These are phyloP conservation scores for Echinarachnius parma DNA, from an alignment of 53 echinoderm and acorn worm species.

Conservation along the genomic window DNA sequence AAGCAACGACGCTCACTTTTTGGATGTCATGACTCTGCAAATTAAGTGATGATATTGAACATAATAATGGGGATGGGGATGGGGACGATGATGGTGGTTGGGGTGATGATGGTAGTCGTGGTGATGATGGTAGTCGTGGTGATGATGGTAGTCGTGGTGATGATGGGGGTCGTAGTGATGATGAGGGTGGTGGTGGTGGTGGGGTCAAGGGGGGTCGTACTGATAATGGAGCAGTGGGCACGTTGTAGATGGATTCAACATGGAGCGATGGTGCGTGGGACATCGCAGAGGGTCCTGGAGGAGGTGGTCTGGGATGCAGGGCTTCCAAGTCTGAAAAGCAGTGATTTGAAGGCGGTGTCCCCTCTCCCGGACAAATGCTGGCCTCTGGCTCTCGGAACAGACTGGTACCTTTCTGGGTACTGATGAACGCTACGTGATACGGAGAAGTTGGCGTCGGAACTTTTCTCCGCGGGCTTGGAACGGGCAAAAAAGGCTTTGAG, in stretches of 20 bases:
- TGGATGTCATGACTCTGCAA: no score
- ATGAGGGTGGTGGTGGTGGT: not conserved
- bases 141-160: conserved; percentile 11
- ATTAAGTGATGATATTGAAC: no score
- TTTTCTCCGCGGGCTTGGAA: not conserved
- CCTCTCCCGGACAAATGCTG: not conserved
- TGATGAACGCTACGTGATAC: conserved; percentile 3
- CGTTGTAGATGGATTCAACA: not conserved
- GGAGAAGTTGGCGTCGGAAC: conserved; percentile 16
- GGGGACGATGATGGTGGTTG: no score
- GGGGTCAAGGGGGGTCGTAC: not conserved
- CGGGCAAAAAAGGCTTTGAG: no score
- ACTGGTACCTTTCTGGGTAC: not conserved
- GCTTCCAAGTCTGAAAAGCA: no score
- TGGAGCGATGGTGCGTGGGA: not conserved
- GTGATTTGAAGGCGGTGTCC: not conserved
- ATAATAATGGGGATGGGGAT: no score
- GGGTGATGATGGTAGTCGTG: no score
- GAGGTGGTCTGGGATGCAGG: no score
- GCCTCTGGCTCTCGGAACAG: not conserved
- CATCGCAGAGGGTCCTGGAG: no score
- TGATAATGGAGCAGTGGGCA: not conserved
- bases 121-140: no score
- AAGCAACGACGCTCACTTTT: no score
- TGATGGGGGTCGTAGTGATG: conserved; percentile 2